phyloP scores from a whole-genome alignment of 2,888 invertebrate genomes.

The Marasmarcha lunaedactyla region DNA sequence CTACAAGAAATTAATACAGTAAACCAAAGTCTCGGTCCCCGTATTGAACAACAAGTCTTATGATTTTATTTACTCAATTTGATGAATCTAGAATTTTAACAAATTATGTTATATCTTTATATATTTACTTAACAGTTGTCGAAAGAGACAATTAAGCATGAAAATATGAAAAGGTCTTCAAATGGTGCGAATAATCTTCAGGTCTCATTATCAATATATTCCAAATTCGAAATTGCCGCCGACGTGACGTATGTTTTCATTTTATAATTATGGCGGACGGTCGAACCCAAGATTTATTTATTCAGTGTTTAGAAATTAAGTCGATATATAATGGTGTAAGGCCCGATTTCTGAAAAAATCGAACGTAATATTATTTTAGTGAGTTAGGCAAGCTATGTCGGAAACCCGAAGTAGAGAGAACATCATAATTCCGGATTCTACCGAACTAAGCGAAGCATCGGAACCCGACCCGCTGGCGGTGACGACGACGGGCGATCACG shows the following conservation, averaged over 20 bases:
- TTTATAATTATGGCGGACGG: slow-evolving; percentile 45
- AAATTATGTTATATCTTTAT: too few species aligned
- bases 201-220: too few species aligned
- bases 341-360: neutral
- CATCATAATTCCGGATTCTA: slow-evolving; percentile 78
- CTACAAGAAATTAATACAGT: too few species aligned
- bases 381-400: slow-evolving; percentile 28
- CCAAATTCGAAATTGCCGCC: slow-evolving; percentile 14
- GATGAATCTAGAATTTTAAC: too few species aligned
- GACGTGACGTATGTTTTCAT: slow-evolving; percentile 25
- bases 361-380: neutral
- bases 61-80: too few species aligned
- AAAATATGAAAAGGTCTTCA: too few species aligned
- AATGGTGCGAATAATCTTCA: too few species aligned
- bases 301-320: slow-evolving; percentile 13
- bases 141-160: too few species aligned
- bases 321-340: slow-evolving; percentile 4
- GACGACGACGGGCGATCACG: slow-evolving; percentile 73
- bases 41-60: too few species aligned
- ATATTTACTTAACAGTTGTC: too few species aligned
- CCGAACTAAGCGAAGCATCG: slow-evolving; percentile 76
- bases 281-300: slow-evolving; percentile 22
- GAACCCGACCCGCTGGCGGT: slow-evolving; percentile 70
- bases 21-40: too few species aligned
- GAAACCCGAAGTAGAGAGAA: slow-evolving; percentile 69